Base-by-base conservation (phyloP, 2,888 invertebrate genomes). In the Podotricha telesiphe region DNA sequence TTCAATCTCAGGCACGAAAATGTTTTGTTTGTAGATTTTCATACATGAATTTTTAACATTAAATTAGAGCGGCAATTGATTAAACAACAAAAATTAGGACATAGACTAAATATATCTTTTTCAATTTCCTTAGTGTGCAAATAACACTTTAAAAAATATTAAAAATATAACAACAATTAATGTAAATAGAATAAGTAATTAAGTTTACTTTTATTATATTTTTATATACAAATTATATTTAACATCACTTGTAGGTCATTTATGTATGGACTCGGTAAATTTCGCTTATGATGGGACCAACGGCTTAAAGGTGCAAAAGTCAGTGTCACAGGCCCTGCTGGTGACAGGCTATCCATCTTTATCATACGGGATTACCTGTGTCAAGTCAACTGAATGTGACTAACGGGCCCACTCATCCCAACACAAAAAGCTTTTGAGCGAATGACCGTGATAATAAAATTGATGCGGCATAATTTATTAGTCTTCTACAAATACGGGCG, bases 321-420 rank as follows among this genome's bases (percentile, higher is more conserved):
- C 45, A 45, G 59, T 45, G 45, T 45, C 59, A 59, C 45, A 59
- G 59, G 59, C 42, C 45, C n/a, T 59, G 45, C 59, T 59, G 59
- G 45, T 45, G 59, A 28, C 59, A 45, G 45, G 22, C 45, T 22
- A 59, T 59, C 28, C 17, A 45, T 59, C 59, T 59, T 59, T 59
- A 59, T 59, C 59, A 59, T 45, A n/a, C 45, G 45, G 59, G 59
- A 59, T 59, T 59, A 59, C 59, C 59, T 59, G 59, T 45, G 59
- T 55, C 78, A 76, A 80, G 80, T 80, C 79, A 79, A 79, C 79
- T 80, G 80, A 79, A 82, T 77, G 78, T 83, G 83, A 82, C 81
- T 80, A 81, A 83, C 79, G 81, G 69, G 69, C 61, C 75, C 77
- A 76, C 75, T 76, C 78, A 76, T 75, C 79, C 79, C 80, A 80